Conservation (phyloP, 2,797 vertebrate genomes). For the Fratercula arctica region DNA sequence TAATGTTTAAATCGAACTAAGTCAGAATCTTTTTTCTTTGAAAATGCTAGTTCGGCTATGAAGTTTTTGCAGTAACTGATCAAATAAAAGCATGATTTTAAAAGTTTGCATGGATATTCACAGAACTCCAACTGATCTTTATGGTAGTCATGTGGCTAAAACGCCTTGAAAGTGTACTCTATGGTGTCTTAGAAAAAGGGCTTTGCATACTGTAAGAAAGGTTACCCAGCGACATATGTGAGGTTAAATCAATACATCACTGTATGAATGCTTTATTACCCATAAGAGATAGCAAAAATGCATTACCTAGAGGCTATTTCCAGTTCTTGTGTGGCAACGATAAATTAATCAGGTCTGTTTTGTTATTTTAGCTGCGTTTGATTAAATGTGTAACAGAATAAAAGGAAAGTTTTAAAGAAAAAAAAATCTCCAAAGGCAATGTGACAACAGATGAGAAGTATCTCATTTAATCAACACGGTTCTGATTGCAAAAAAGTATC, state of each 20-base stretch:
- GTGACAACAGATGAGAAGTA: background rate
- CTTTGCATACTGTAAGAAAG: background rate
- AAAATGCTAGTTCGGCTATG: background rate
- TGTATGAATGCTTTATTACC: conserved; percentile 42
- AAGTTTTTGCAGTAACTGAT: background rate
- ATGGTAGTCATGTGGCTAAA: background rate
- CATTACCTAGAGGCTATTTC: conserved; percentile 24
- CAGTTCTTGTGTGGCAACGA: conserved; percentile 35
- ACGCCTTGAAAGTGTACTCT: background rate
- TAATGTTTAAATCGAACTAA: background rate
- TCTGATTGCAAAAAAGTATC: background rate
- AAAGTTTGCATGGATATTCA: background rate
- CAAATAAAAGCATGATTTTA: background rate
- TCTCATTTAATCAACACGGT: background rate
- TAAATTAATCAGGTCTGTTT: conserved; percentile 40
- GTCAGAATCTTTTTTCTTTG: background rate
- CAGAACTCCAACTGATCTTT: background rate
- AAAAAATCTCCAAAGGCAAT: background rate
- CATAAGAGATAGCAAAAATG: conserved; percentile 38
- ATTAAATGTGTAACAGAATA: background rate
- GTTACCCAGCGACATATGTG: background rate
- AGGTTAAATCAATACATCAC: conserved; percentile 42
- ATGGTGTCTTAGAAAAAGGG: background rate
- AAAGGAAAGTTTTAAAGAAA: conserved; percentile 29
- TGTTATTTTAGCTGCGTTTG: conserved; percentile 57